phyloP scores from a whole-genome alignment of 2,113 vertebrate species.

The Caranx melampygus region DNA sequence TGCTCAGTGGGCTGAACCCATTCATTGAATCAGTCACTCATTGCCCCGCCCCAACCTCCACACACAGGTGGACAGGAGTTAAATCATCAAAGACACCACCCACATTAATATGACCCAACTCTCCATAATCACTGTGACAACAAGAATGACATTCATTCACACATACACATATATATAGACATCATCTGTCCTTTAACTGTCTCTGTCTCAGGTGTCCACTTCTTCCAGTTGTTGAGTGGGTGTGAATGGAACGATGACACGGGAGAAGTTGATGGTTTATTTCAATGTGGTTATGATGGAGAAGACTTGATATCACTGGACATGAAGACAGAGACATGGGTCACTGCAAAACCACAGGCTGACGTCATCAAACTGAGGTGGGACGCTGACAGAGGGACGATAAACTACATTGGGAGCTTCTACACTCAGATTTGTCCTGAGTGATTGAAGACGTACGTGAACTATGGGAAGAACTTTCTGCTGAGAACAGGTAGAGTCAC shows the following conservation, averaged over 20 bases:
- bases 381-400: fast-evolving
- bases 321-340: background rate
- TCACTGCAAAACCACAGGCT: fast-evolving
- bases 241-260: background rate
- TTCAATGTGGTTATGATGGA: background rate
- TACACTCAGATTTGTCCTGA: constrained; percentile 25
- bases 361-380: background rate
- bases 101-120: too few species aligned
- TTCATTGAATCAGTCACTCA: too few species aligned
- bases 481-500: constrained; percentile 13
- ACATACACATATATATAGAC: too few species aligned
- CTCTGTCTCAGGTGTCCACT: constrained; percentile 43
- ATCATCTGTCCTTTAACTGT: background rate
- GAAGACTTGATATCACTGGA: constrained; percentile 49
- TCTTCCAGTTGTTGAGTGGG: fast-evolving
- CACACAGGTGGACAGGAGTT: too few species aligned
- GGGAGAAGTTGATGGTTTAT: background rate
- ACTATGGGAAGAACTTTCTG: background rate
- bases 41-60: too few species aligned
- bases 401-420: background rate
- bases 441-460: constrained; percentile 48
- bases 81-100: too few species aligned
- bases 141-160: too few species aligned
- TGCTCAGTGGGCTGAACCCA: too few species aligned
- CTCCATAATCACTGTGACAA: too few species aligned